phyloP scores from a whole-genome alignment of 2,888 invertebrate species.

The Agrotis exclamationis region DNA sequence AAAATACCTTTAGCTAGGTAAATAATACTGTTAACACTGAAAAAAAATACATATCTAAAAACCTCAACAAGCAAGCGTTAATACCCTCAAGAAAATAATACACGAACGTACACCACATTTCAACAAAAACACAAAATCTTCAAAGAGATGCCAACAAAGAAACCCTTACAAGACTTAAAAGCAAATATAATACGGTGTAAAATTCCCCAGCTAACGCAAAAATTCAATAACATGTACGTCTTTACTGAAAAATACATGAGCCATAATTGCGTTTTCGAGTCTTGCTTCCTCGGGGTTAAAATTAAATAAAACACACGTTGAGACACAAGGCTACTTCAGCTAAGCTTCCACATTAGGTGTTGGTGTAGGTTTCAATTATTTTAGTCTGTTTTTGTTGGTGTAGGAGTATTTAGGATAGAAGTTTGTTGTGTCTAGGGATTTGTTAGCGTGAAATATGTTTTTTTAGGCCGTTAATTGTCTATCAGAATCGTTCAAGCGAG shows the following conservation, averaged over 20 bases:
- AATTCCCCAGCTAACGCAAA: conserved; percentile 48
- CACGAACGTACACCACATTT: conserved; percentile 13
- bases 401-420: not conserved
- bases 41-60: not conserved
- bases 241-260: conserved; percentile 67
- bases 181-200: conserved; percentile 57
- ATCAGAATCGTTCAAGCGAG: too few relatives aligned
- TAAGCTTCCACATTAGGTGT: conserved; percentile 26
- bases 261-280: conserved; percentile 64
- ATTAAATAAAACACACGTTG: conserved; percentile 58
- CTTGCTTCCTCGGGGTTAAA: conserved; percentile 48
- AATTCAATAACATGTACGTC: conserved; percentile 61
- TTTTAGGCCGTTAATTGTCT: not conserved
- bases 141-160: conserved; percentile 36
- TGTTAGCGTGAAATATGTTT: not conserved
- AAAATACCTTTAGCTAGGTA: too few relatives aligned
- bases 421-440: not conserved
- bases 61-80: conserved; percentile 2
- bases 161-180: conserved; percentile 36
- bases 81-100: conserved; percentile 13
- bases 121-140: conserved; percentile 23
- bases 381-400: not conserved
- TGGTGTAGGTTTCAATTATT: conserved; percentile 10
- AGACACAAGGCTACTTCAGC: conserved; percentile 37
- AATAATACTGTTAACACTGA: not conserved